Base-by-base conservation (phyloP, 2,888 invertebrate genomes). In the Lamellibrachia columna region DNA sequence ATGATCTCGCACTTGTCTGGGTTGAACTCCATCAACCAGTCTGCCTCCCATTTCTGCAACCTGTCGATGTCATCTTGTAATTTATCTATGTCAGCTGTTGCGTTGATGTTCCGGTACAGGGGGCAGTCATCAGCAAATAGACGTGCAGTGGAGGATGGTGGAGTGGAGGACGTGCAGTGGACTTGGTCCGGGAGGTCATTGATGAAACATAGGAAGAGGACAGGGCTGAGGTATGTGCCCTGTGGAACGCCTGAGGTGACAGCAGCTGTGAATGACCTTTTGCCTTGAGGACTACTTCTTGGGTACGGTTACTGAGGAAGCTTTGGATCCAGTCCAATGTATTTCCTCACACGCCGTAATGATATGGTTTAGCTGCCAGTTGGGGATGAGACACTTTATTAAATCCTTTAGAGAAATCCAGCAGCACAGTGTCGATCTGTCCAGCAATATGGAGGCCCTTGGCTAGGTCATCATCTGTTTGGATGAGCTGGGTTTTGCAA, bases 81-180 rank as follows among this genome's bases (percentile, higher is more conserved):
- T 52, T 15, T 15, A 9, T 90, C 11, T 11, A 92, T 58, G 90
- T 94, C 93, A 7, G 90, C 60, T 11, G 55, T 9, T 53, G 90
- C 58, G 52, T 40, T 92, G 22, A 94, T 92, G 15, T 22, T 60
- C 15, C 93, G 91, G 91, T 94, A 94, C 8, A 94, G 52, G n/a
- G 94, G 90, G 55, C 93, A 93, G 92, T 94, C 94, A 92, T 94
- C 94, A 11, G 94, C 94, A 92, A 94, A 94, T 2, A 94, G 93
- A 11, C 93, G 11, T 2, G 92, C 91, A 28, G 53, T 91, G 15
- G 93, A 93, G 15, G 90, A 91, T 11, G 28, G 28, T 28, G 28
- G 28, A 28, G 28, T 28, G 28, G 28, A 28, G 28, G 28, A 28
- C 28, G 28, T 28, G 28, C 28, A 28, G 28, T 28, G 28, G 28